Percentiles rank a stretch among this genome's conserved stretches.
These are phyloP conservation scores for Chrysogorgia sp. DNA, from an alignment of 92 coral and sea anemone species.

Conservation along the genomic window DNA sequence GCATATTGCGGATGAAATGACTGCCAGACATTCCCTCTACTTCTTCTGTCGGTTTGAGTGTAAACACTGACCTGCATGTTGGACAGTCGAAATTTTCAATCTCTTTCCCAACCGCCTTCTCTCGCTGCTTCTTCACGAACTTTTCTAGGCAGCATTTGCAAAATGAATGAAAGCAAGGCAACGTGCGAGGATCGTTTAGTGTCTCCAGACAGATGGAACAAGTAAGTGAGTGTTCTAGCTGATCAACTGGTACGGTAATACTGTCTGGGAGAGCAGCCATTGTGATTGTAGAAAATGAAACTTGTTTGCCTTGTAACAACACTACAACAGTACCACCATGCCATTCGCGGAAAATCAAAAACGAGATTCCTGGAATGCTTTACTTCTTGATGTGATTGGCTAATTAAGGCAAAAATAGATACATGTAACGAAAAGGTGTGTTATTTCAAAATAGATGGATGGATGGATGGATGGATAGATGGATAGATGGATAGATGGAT, in stretches of 20 bases:
- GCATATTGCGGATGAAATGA: conserved; percentile 7
- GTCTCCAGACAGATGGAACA: conserved; percentile 11
- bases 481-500: too few relatives aligned
- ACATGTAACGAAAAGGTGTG: too few relatives aligned
- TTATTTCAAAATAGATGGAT: too few relatives aligned
- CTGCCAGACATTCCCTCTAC: conserved; percentile 5
- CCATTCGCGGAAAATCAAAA: too few relatives aligned
- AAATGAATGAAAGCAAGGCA: conserved; percentile 35
- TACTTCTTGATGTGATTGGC: too few relatives aligned
- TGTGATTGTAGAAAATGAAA: neutral
- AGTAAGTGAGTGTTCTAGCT: neutral
- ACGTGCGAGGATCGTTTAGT: conserved; percentile 24
- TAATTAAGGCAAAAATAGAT: too few relatives aligned
- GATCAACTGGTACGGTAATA: neutral
- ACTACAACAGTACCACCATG: too few relatives aligned
- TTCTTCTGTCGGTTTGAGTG: neutral
- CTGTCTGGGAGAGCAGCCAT: conserved; percentile 19
- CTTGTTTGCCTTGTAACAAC: too few relatives aligned
- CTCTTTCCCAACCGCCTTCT: conserved; percentile 13
- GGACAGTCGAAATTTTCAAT: conserved; percentile 27
- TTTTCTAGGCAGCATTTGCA: conserved; percentile 19
- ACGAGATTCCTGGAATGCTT: too few relatives aligned
- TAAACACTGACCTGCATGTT: conserved; percentile 11
- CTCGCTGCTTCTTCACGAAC: neutral
- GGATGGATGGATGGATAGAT: too few relatives aligned